phyloP scores from a whole-genome alignment of 2,888 invertebrate genomes.

The Hypolimnas misippus region DNA sequence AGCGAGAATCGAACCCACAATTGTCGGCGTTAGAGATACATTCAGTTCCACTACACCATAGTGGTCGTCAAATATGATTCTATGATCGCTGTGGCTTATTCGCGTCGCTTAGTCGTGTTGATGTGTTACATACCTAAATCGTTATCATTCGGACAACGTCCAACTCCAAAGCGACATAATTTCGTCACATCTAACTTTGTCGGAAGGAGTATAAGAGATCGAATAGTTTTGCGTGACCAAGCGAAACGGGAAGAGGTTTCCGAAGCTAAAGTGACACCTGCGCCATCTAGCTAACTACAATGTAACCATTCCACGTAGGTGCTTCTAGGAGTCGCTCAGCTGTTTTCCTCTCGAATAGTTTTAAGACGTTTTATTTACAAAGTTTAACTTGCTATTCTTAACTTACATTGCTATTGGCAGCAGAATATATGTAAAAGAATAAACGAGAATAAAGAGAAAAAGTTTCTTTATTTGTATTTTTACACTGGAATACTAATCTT shows the following conservation, averaged over 20 bases:
- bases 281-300: not conserved
- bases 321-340: not conserved
- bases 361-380: not conserved
- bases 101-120: no score
- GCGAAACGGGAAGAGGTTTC: not conserved
- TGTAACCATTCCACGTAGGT: not conserved
- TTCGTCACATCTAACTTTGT: constrained; percentile 3
- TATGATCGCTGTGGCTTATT: no score
- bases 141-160: not conserved
- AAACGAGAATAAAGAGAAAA: no score
- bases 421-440: no score
- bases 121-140: not conserved
- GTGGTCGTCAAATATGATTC: no score
- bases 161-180: not conserved
- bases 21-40: no score
- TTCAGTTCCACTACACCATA: no score
- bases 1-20: no score
- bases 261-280: not conserved
- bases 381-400: no score
- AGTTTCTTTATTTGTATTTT: no score
- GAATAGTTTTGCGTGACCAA: constrained; percentile 6
- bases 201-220: constrained; percentile 3
- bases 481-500: no score
- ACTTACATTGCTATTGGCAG: no score
- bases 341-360: not conserved